phyloP scores from a whole-genome alignment of 2,888 invertebrate genomes.

The Agrotis exclamationis region DNA sequence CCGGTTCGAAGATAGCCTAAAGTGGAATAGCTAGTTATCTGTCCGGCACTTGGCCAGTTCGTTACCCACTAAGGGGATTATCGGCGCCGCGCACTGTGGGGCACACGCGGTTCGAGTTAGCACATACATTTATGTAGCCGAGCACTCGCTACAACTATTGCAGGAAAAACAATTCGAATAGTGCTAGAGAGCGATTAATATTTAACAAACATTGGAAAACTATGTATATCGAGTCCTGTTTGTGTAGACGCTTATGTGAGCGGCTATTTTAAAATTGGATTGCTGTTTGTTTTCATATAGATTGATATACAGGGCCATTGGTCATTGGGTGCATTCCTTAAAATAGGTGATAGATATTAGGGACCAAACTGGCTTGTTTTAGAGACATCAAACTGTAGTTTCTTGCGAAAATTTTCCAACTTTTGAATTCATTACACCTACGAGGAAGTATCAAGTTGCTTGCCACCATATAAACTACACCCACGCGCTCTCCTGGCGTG shows the following conservation, averaged over 20 bases:
- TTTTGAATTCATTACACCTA: no score
- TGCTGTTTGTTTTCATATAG: slow-evolving; percentile 24
- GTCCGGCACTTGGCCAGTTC: slow-evolving; percentile 79
- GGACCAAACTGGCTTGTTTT: no score
- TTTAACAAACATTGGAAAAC: slow-evolving; percentile 49
- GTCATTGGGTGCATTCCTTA: neutral
- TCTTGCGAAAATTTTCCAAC: no score
- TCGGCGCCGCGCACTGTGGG: slow-evolving; percentile 64
- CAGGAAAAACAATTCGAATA: slow-evolving; percentile 44
- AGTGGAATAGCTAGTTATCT: slow-evolving; percentile 81
- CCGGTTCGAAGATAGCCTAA: slow-evolving; percentile 69
- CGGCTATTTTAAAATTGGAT: slow-evolving; percentile 40
- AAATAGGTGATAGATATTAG: no score
- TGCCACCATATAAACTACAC: neutral
- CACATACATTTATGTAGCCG: slow-evolving; percentile 64
- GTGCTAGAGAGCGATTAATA: slow-evolving; percentile 32
- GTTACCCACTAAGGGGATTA: slow-evolving; percentile 86
- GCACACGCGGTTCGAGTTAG: slow-evolving; percentile 66
- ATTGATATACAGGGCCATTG: neutral
- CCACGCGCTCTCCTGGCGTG: slow-evolving; percentile 23
- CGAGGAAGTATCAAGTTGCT: slow-evolving; percentile 7
- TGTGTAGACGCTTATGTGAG: slow-evolving; percentile 39
- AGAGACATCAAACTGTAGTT: no score
- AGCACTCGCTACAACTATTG: slow-evolving; percentile 33
- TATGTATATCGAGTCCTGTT: slow-evolving; percentile 43